Percentiles rank a stretch among this genome's conserved stretches.
Evolutionary conservation across 2,888 invertebrate genomes (phyloP).

Genomic region (Tiliacea aurago): DNA sequence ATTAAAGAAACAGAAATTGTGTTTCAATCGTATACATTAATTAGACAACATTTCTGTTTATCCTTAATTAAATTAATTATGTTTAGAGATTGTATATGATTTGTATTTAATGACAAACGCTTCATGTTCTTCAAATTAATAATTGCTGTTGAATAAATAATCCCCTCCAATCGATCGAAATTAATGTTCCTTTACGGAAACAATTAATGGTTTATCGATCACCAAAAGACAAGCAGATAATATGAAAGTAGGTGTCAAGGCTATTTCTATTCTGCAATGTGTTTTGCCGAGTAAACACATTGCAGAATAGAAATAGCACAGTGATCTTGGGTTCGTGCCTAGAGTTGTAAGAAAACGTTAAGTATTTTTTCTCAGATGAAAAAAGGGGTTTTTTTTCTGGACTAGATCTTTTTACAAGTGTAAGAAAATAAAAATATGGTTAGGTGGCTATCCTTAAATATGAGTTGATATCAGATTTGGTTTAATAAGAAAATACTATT

Average conservation of each 20-base stretch:
- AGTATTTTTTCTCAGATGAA: no score
- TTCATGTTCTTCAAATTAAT: not conserved
- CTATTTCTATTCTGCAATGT: no score
- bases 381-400: no score
- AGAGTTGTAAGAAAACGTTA: no score
- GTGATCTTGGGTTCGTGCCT: no score
- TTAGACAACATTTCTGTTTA: slow-evolving; percentile 6
- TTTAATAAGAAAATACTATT: no score
- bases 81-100: not conserved
- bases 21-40: slow-evolving; percentile 8
- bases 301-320: no score
- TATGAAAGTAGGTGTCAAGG: not conserved
- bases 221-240: not conserved
- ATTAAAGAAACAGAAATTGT: slow-evolving; percentile 19
- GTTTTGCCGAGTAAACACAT: no score
- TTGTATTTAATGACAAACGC: not conserved
- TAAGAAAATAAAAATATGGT: no score
- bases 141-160: not conserved
- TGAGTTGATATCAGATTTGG: no score
- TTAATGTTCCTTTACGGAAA: not conserved
- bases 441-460: no score
- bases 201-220: not conserved
- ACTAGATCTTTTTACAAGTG: no score
- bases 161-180: not conserved
- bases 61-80: not conserved